Percentiles rank a stretch among this genome's conserved stretches.
phyloP scores from a whole-genome alignment of 1,140 invertebrate genomes.

The Drosophila rhopaloa region DNA sequence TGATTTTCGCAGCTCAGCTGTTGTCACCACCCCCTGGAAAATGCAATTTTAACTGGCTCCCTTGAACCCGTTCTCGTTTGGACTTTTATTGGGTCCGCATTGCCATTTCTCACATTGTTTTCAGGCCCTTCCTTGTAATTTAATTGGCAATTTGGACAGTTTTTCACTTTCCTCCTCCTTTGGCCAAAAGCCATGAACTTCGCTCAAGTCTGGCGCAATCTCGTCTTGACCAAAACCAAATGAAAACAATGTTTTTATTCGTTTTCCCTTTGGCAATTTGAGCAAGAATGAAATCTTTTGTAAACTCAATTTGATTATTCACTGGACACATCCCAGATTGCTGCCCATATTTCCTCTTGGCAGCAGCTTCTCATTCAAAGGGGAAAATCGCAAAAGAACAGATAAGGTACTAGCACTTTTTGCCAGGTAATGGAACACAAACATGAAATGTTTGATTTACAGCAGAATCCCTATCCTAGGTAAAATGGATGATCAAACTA shows the following conservation, averaged over 20 bases:
- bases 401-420: not conserved
- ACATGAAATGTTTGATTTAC: constrained; percentile 16
- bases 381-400: not conserved
- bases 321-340: constrained; percentile 26
- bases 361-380: constrained; percentile 9
- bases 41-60: constrained; percentile 45
- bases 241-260: constrained; percentile 45
- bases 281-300: constrained; percentile 30
- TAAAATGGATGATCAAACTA: too few relatives aligned
- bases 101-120: constrained; percentile 25
- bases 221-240: constrained; percentile 33
- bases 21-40: constrained; percentile 34
- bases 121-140: constrained; percentile 48
- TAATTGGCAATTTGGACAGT: constrained; percentile 71
- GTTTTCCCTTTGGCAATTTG: constrained; percentile 29
- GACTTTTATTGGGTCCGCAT: constrained; percentile 36
- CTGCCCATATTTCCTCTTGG: constrained; percentile 3
- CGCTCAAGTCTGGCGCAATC: constrained; percentile 33
- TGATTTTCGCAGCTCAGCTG: constrained; percentile 57
- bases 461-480: not conserved
- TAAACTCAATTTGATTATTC: constrained; percentile 49
- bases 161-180: constrained; percentile 65
- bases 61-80: constrained; percentile 34
- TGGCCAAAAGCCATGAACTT: constrained; percentile 50
- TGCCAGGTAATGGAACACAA: constrained; percentile 29